These are phyloP conservation scores for Adoxophyes honmai DNA, from an alignment of 1,140 invertebrate genomes.

Conservation along the genomic window DNA sequence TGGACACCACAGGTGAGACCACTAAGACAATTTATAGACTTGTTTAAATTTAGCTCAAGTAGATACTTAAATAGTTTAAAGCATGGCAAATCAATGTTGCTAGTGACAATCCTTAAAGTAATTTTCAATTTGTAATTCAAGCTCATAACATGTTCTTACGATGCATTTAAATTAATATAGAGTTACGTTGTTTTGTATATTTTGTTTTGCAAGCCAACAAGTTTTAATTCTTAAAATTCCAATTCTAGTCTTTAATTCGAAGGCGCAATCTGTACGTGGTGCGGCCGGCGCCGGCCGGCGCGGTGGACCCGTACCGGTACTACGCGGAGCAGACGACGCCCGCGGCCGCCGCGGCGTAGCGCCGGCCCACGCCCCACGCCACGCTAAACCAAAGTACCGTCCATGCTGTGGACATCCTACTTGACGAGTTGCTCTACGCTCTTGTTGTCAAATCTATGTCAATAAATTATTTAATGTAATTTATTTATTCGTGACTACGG, in stretches of 20 bases:
- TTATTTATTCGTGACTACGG: slow-evolving; percentile 70
- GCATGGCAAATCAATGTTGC: no score
- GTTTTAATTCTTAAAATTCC: slow-evolving; percentile 41
- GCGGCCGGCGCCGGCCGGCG: slow-evolving; percentile 71
- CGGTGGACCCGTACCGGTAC: slow-evolving; percentile 77
- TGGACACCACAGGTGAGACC: slow-evolving; percentile 78
- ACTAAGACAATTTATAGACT: slow-evolving; percentile 2
- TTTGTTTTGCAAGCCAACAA: slow-evolving; percentile 9
- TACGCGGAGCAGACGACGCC: slow-evolving; percentile 75
- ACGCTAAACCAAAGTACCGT: slow-evolving; percentile 71
- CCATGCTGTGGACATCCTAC: slow-evolving; percentile 44
- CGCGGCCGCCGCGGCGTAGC: slow-evolving; percentile 77
- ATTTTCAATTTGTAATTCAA: slow-evolving; percentile 1
- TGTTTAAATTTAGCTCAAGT: no score
- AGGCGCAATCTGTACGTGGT: slow-evolving; percentile 80
- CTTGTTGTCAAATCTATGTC: slow-evolving; percentile 61
- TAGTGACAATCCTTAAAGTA: slow-evolving; percentile 22
- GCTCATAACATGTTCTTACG: background rate
- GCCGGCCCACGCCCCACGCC: slow-evolving; percentile 33
- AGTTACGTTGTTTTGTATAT: no score
- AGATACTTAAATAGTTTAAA: no score
- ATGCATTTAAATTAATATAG: slow-evolving; percentile 6
- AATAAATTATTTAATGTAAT: slow-evolving; percentile 71
- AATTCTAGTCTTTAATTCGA: slow-evolving; percentile 73
- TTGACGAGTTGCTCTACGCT: slow-evolving; percentile 44